These are phyloP conservation scores for Nomada fabriciana DNA, from an alignment of 2,888 invertebrate genomes.

Conservation along the genomic window DNA sequence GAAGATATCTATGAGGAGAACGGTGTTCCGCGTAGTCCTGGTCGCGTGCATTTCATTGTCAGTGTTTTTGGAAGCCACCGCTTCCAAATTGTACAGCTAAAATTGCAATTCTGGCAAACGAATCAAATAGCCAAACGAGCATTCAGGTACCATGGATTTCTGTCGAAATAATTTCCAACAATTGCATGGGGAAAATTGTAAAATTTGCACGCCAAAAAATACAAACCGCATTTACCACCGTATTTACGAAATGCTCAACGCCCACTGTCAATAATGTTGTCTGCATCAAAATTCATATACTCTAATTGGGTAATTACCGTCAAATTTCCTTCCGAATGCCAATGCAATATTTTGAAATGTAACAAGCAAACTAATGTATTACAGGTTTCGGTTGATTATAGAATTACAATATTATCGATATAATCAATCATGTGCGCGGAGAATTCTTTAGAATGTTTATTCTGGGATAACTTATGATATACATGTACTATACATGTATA, in stretches of 20 bases:
- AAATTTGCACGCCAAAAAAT: constrained; percentile 2
- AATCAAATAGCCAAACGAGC: constrained; percentile 18
- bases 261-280: neutral
- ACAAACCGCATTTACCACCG: neutral
- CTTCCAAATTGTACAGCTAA: neutral
- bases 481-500: too few relatives aligned
- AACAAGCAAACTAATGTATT: too few relatives aligned
- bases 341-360: too few relatives aligned
- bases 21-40: neutral
- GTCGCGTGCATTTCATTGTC: too few relatives aligned
- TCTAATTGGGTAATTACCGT: too few relatives aligned
- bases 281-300: neutral
- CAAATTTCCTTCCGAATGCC: too few relatives aligned
- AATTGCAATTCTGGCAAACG: constrained; percentile 14
- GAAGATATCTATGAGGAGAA: neutral
- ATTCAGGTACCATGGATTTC: constrained; percentile 1
- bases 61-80: neutral
- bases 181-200: constrained; percentile 1
- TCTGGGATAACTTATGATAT: too few relatives aligned
- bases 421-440: too few relatives aligned
- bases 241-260: neutral
- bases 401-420: too few relatives aligned
- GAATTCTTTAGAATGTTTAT: too few relatives aligned
- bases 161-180: constrained; percentile 15
- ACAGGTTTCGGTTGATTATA: too few relatives aligned